Evolutionary conservation across 2,888 invertebrate species (phyloP).

Genomic region (Osmoderma eremita): DNA sequence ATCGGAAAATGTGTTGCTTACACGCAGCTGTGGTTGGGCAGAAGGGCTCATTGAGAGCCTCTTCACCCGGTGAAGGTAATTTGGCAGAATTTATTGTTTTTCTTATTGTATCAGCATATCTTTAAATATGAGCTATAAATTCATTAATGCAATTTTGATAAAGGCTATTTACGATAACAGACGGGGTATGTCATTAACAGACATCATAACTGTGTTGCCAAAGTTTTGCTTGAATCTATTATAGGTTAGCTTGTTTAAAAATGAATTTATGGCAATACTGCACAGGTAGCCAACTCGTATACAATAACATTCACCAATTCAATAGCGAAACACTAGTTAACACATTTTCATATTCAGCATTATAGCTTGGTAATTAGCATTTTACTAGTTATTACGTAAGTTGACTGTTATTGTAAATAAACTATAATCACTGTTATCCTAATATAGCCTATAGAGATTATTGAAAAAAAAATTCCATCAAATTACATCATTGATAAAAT

Average conservation of each 20-base stretch:
- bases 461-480: too few species aligned
- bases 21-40: conserved; percentile 61
- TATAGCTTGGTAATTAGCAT: background rate
- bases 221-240: too few species aligned
- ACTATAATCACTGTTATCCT: background rate
- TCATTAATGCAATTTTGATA: conserved; percentile 3
- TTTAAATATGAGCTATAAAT: conserved; percentile 11
- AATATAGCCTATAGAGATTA: background rate
- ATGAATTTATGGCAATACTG: too few species aligned
- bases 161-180: background rate
- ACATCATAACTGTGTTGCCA: too few species aligned
- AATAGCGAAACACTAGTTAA: background rate
- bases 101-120: conserved; percentile 15
- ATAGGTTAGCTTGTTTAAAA: too few species aligned
- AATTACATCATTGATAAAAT: conserved; percentile 11
- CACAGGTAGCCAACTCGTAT: too few species aligned
- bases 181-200: too few species aligned
- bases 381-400: too few species aligned
- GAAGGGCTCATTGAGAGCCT: conserved; percentile 59
- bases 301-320: background rate
- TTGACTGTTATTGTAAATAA: too few species aligned
- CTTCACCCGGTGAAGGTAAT: conserved; percentile 63
- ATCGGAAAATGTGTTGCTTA: conserved; percentile 47
- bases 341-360: background rate
- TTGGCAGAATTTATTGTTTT: conserved; percentile 7